phyloP scores from a whole-genome alignment of 2,113 vertebrate genomes.

The Pagrus major region DNA sequence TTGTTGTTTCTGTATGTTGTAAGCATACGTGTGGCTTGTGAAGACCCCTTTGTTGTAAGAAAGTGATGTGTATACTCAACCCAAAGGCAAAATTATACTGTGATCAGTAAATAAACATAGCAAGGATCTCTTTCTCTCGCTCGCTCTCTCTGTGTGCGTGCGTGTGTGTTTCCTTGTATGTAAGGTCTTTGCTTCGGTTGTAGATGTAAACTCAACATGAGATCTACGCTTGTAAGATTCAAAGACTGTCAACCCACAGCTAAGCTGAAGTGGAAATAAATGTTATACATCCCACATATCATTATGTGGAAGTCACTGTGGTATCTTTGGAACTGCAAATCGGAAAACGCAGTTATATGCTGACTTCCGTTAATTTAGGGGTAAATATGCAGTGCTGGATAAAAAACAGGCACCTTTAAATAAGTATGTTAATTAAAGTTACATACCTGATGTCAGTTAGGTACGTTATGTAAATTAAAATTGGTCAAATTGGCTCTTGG shows the following conservation, averaged over 20 bases:
- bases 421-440: too few species aligned
- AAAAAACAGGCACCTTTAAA: constrained; percentile 4
- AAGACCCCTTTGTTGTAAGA: constrained; percentile 12
- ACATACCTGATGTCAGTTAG: too few species aligned
- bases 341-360: constrained; percentile 14
- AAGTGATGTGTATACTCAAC: constrained; percentile 30
- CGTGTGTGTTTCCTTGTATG: neutral
- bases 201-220: constrained; percentile 50
- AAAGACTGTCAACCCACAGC: constrained; percentile 24
- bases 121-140: neutral
- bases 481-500: too few species aligned
- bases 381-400: constrained; percentile 8
- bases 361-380: constrained; percentile 22
- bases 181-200: constrained; percentile 5
- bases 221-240: constrained; percentile 30
- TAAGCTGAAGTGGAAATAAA: constrained; percentile 48
- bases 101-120: constrained; percentile 29
- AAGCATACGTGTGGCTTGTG: neutral
- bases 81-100: constrained; percentile 38
- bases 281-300: constrained; percentile 45
- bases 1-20: constrained; percentile 24
- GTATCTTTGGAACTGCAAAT: constrained; percentile 28
- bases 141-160: neutral
- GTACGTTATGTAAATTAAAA: too few species aligned
- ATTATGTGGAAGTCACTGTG: constrained; percentile 44